These are phyloP conservation scores for Anabas testudineus DNA, from an alignment of 2,797 vertebrate species.

Conservation along the genomic window DNA sequence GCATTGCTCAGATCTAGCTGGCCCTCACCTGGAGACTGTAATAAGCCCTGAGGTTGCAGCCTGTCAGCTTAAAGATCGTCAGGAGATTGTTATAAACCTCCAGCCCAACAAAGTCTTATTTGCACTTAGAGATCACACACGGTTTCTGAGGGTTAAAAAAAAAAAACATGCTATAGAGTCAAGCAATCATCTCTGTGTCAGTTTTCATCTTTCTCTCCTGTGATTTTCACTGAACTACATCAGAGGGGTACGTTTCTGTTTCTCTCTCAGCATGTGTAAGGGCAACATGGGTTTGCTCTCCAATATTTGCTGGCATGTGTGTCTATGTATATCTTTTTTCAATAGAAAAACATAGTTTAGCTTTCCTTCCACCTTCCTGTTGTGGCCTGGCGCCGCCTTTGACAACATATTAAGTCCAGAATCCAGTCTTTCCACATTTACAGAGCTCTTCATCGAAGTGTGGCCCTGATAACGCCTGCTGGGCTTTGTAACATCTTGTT, in stretches of 20 bases:
- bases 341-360: background rate
- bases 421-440: slow-evolving; percentile 37
- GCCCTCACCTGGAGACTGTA: slow-evolving; percentile 51
- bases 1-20: slow-evolving; percentile 37
- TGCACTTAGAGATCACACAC: slow-evolving; percentile 30
- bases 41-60: slow-evolving; percentile 32
- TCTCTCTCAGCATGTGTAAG: background rate
- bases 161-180: slow-evolving; percentile 8
- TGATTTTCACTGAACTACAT: slow-evolving; percentile 27
- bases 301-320: slow-evolving; percentile 4
- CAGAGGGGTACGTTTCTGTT: slow-evolving; percentile 3
- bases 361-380: background rate
- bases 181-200: background rate
- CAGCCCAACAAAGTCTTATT: slow-evolving; percentile 40
- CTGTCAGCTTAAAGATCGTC: slow-evolving; percentile 34
- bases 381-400: background rate
- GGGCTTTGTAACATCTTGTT: slow-evolving; percentile 22
- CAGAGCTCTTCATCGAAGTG: slow-evolving; percentile 12
- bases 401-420: background rate
- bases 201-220: slow-evolving; percentile 37
- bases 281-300: slow-evolving; percentile 1
- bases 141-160: slow-evolving; percentile 37
- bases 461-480: background rate
- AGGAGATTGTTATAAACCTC: slow-evolving; percentile 32
- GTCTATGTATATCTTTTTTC: background rate